Conservation (phyloP, 2,797 vertebrate genomes). For the Tympanoctomys barrerae region DNA sequence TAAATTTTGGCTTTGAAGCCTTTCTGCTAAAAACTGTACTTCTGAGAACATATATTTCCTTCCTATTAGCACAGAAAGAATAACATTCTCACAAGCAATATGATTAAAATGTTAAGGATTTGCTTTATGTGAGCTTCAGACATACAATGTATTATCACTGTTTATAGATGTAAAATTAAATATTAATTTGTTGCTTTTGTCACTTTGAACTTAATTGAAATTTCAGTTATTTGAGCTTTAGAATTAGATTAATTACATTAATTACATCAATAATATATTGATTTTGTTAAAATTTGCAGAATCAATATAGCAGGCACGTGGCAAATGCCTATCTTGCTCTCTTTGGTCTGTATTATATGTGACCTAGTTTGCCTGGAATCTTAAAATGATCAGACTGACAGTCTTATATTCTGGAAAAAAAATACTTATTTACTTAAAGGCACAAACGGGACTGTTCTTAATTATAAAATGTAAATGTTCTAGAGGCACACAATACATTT, state of each 20-base stretch:
- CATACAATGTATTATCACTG: not conserved
- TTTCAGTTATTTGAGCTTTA: not conserved
- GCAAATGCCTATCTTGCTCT: not conserved
- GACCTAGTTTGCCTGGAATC: not conserved
- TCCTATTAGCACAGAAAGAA: not conserved
- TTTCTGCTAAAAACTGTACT: not conserved
- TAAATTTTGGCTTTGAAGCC: not conserved
- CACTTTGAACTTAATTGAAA: not conserved
- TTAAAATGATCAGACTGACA: not conserved
- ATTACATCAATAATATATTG: not conserved
- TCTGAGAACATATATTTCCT: not conserved
- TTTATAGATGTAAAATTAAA: not conserved
- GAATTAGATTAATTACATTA: not conserved
- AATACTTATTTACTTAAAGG: not conserved
- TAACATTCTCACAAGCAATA: not conserved
- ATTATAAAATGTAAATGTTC: conserved; percentile 45
- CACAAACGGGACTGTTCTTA: not conserved
- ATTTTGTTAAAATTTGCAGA: not conserved
- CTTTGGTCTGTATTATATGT: not conserved
- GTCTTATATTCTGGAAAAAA: not conserved
- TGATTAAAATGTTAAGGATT: not conserved
- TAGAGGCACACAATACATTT: not conserved
- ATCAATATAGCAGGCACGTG: not conserved
- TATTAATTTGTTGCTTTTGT: not conserved
- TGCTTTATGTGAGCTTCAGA: not conserved